Evolutionary conservation across 2,888 invertebrate genomes (phyloP).

Genomic region (Limnephilus rhombicus): DNA sequence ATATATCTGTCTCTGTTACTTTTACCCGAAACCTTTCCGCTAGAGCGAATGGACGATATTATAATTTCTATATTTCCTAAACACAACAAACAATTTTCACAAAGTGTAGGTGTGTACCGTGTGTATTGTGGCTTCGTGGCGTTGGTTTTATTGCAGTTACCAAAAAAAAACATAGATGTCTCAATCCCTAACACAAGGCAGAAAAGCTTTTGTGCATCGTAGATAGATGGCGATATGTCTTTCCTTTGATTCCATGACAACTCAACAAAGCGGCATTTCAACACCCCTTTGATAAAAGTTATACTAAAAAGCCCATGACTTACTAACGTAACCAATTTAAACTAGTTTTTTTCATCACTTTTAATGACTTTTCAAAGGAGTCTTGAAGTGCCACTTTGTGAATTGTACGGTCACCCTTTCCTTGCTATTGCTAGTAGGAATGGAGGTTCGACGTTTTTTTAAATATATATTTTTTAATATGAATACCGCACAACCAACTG

Average conservation of each 20-base stretch:
- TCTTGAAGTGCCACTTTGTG: no score
- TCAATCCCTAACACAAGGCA: neutral
- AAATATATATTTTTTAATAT: no score
- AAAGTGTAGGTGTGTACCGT: neutral
- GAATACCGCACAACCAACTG: no score
- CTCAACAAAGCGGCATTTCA: no score
- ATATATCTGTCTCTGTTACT: conserved; percentile 39
- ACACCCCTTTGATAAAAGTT: no score
- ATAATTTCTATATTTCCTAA: conserved; percentile 40
- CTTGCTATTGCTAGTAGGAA: no score
- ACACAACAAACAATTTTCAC: conserved; percentile 50
- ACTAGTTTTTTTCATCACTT: no score
- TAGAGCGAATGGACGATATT: conserved; percentile 54
- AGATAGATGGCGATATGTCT: neutral
- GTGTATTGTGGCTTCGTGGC: conserved; percentile 18
- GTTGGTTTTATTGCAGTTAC: neutral
- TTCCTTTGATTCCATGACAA: neutral
- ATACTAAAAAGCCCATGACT: no score
- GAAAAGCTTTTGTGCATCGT: neutral
- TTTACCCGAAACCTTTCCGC: conserved; percentile 2
- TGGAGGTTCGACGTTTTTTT: neutral
- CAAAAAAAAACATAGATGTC: conserved; percentile 8
- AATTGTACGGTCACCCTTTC: no score
- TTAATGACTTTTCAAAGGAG: no score
- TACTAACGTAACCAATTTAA: no score